A percentile compares a stretch with the other conserved stretches of the same genome.
Conservation (phyloP, 2,797 vertebrate species). For the Typhlichthys eigenmanni region DNA sequence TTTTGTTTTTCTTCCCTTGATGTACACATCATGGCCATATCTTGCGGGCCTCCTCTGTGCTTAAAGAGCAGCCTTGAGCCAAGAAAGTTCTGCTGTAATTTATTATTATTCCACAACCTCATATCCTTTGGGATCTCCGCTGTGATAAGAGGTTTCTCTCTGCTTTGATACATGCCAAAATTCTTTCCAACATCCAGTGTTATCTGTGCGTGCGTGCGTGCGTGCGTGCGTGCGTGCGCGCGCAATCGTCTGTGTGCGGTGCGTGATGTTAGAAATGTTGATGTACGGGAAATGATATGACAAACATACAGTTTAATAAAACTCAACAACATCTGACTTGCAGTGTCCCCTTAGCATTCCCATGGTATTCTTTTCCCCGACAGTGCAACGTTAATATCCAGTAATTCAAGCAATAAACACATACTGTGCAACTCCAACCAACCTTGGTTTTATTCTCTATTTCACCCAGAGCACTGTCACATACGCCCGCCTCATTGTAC, state of each 20-base stretch:
- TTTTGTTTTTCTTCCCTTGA: conserved; percentile 15
- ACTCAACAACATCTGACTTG: background rate
- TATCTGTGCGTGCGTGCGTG: conserved; percentile 24
- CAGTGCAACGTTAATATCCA: too few species aligned
- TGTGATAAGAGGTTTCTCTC: conserved; percentile 49
- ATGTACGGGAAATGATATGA: conserved; percentile 8
- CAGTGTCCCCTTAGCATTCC: background rate
- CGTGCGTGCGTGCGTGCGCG: conserved; percentile 19
- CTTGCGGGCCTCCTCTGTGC: conserved; percentile 20
- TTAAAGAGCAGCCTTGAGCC: conserved; percentile 47
- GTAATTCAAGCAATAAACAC: background rate
- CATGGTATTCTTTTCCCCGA: background rate
- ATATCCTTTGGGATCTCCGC: conserved; percentile 27
- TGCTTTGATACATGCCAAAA: conserved; percentile 17
- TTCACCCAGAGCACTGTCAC: conserved; percentile 84
- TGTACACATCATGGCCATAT: conserved; percentile 37
- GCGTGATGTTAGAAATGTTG: conserved; percentile 11
- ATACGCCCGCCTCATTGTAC: conserved; percentile 80
- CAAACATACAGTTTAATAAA: conserved; percentile 20
- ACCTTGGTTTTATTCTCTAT: conserved; percentile 1
- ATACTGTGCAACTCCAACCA: background rate
- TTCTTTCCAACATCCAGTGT: conserved; percentile 23
- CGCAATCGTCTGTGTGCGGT: background rate
- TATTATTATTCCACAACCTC: conserved; percentile 47
- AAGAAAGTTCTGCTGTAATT: conserved; percentile 50